These are phyloP conservation scores for Zoanthus sociatus DNA, from an alignment of 92 coral and sea anemone genomes.

Conservation along the genomic window DNA sequence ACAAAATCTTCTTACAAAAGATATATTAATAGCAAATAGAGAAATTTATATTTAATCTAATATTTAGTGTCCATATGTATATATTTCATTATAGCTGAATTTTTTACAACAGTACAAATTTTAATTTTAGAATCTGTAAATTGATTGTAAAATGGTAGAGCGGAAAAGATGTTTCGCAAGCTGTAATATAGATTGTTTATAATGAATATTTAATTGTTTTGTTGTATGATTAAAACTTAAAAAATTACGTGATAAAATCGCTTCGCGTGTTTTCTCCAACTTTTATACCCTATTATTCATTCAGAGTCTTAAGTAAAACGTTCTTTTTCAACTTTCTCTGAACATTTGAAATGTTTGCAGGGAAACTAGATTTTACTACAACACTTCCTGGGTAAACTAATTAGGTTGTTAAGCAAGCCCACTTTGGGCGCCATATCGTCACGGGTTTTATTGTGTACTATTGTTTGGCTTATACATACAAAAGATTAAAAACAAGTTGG, in stretches of 20 bases:
- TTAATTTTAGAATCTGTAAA: slow-evolving; percentile 13
- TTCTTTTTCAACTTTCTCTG: neutral
- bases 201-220: slow-evolving; percentile 49
- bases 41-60: slow-evolving; percentile 22
- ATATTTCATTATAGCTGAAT: slow-evolving; percentile 15
- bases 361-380: neutral
- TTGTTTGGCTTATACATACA: neutral
- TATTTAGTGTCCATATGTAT: slow-evolving; percentile 27
- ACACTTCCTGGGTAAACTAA: slow-evolving; percentile 32
- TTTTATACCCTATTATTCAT: neutral
- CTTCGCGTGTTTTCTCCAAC: neutral
- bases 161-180: slow-evolving; percentile 44
- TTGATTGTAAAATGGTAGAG: slow-evolving; percentile 8
- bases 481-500: neutral
- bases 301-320: neutral
- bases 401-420: slow-evolving; percentile 31
- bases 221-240: slow-evolving; percentile 33
- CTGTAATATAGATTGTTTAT: slow-evolving; percentile 42
- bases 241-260: slow-evolving; percentile 22
- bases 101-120: neutral
- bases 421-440: slow-evolving; percentile 39
- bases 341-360: neutral
- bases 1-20: neutral
- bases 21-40: slow-evolving; percentile 21
- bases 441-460: neutral